Evolutionary conservation across 2,888 invertebrate genomes (phyloP), one percentile per base, ranked within the genome.

Genomic region (Schrankia costaestrigalis): DNA sequence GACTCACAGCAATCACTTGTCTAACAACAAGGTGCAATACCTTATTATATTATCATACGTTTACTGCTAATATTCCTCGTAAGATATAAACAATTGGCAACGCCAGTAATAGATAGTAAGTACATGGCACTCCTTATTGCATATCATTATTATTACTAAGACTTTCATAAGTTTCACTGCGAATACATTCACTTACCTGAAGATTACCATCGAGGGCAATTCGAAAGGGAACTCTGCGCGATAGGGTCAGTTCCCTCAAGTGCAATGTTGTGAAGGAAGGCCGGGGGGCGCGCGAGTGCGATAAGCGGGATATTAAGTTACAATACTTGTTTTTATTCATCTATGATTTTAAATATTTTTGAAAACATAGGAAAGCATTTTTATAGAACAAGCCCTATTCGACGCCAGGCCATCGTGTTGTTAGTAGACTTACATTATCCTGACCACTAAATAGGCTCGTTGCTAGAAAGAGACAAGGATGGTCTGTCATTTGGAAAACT

Each of bases 151-250:
- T 54, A 63, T 57, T 51, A 52, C 35, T 52, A 48, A 46, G 42
- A 69, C 78, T 79, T 78, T 77, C 78, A 65, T 76, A 71, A 71
- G 63, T 75, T 78, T 71, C 74, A 69, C 73, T 66, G 56, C 53
- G 60, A 69, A 63, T 69, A 71, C 78, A 78, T 79, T 81, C 77
- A 79, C 80, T 77, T 69, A 73, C 60, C 62, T 57, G 72, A 72
- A 71, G 78, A 80, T 80, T 78, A 71, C 61, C 74, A 80, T 80
- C 79, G 66, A 68, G 74, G 72, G 72, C 76, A 70, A 63, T 74
- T 69, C 62, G 76, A 77, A 78, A 75, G 78, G 74, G 63, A 70
- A 73, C 70, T 68, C 56, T 46, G 46, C 49, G 47, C 71, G 75
- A 77, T 78, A 74, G 74, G 77, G 78, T 77, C 77, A 78, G 67